Evolutionary conservation across 2,888 invertebrate genomes (phyloP), one percentile per base, ranked within the genome.

Genomic region (Taphrorychus bicolor): DNA sequence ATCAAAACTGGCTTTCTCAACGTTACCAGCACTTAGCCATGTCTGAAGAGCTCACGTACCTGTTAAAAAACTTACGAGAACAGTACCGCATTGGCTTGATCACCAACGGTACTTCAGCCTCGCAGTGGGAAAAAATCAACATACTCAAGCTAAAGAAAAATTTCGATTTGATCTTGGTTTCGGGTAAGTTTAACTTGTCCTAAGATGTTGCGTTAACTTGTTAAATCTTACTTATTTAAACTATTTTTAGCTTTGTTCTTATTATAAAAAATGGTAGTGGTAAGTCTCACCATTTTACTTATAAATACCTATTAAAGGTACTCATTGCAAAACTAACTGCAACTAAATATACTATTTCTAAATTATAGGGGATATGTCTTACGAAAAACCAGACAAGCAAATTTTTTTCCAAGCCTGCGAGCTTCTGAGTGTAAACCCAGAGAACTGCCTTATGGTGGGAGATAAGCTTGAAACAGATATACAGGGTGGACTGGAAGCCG

Each of bases 381-480:
- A 92, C 90, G 94, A 94, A 83, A 95, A 94, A 82, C 94, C 94
- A 0, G 87, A 92, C 79, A 87, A 89, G 73, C 87, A 89, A 79
- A 94, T 94, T 82, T 94, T 94, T 82, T 86, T 90, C 73, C 89
- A 91, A 75, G 94, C 93, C 23, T 94, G 93, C 83, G 87, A 88
- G 77, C 86, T 87, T 79, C 87, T 95, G 64, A 87, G 88, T 71
- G 91, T 94, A 17, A 86, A 89, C 78, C 91, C 94, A 0, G 83
- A 86, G 61, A 87, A 89, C 73, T 94, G 93, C 83, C 86, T 93
- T 75, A 94, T 95, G 93, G 73, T 77, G 77, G 94, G 94, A 52
- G 95, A 95, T 80, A 93, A 93, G 80, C 82, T 94, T 73, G 93
- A 94, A 81, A 94, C 94, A 40, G 95, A 95, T 82, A 93, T 95